These are phyloP conservation scores for Tetranychus piercei DNA, from an alignment of 2,888 invertebrate genomes.

Conservation along the genomic window DNA sequence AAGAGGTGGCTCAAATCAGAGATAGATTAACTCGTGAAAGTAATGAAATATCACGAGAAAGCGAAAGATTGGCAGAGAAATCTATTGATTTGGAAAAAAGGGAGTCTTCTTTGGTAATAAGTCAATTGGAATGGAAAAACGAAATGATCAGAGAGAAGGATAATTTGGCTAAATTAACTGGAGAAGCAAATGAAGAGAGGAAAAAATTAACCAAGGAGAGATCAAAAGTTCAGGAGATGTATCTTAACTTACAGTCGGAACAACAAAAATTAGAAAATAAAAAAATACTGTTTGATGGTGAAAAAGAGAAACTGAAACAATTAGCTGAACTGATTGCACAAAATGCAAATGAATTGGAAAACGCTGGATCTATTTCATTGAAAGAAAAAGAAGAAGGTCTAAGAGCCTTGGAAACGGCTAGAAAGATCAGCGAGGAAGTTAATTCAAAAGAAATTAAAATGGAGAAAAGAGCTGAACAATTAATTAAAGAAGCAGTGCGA, in stretches of 20 bases:
- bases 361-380: constrained; percentile 16
- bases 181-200: constrained; percentile 13
- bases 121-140: constrained; percentile 15
- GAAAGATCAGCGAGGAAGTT: constrained; percentile 12
- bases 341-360: constrained; percentile 20
- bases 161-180: neutral
- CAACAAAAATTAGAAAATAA: constrained; percentile 15
- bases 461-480: constrained; percentile 12
- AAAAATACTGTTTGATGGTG: constrained; percentile 17
- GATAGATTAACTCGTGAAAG: constrained; percentile 11
- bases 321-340: constrained; percentile 15
- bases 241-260: constrained; percentile 15
- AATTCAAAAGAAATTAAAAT: constrained; percentile 11
- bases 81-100: constrained; percentile 12
- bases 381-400: constrained; percentile 20
- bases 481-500: constrained; percentile 6
- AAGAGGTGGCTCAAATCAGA: neutral
- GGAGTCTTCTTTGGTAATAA: neutral
- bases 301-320: constrained; percentile 17
- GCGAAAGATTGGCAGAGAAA: constrained; percentile 14
- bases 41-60: constrained; percentile 3
- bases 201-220: constrained; percentile 12
- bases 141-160: constrained; percentile 15
- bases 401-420: constrained; percentile 17
- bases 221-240: constrained; percentile 2